These are phyloP conservation scores for Bryconaethiops microstoma DNA, from an alignment of 2,797 vertebrate species.

Conservation along the genomic window DNA sequence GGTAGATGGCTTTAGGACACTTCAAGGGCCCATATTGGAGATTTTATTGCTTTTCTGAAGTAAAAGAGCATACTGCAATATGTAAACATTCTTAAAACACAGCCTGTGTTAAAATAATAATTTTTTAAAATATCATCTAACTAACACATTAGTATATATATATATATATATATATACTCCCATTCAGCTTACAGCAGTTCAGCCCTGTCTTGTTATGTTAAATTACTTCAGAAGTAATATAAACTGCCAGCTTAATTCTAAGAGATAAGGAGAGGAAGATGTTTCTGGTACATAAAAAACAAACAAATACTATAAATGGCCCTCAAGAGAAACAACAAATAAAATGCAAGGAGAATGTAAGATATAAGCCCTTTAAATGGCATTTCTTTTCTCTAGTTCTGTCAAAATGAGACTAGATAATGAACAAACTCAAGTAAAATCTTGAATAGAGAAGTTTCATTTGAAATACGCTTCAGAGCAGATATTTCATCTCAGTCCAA, in stretches of 20 bases:
- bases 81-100: too few relatives aligned
- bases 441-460: constrained; percentile 4
- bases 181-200: too few relatives aligned
- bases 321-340: background rate
- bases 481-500: constrained; percentile 35
- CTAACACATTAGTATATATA: too few relatives aligned
- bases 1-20: background rate
- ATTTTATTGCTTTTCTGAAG: too few relatives aligned
- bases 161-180: too few relatives aligned
- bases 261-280: background rate
- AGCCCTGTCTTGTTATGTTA: too few relatives aligned
- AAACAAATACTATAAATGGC: background rate
- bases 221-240: too few relatives aligned
- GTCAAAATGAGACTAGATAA: background rate
- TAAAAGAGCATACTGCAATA: too few relatives aligned
- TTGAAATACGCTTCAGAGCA: constrained; percentile 20
- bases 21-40: too few relatives aligned
- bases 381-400: background rate
- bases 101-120: too few relatives aligned
- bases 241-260: too few relatives aligned
- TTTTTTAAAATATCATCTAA: too few relatives aligned
- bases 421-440: background rate
- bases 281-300: background rate
- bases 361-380: background rate
- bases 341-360: background rate